A percentile compares a stretch with the other conserved stretches of the same genome.
These are phyloP conservation scores for Bungarus multicinctus DNA, from an alignment of 2,113 vertebrate genomes.

Conservation along the genomic window DNA sequence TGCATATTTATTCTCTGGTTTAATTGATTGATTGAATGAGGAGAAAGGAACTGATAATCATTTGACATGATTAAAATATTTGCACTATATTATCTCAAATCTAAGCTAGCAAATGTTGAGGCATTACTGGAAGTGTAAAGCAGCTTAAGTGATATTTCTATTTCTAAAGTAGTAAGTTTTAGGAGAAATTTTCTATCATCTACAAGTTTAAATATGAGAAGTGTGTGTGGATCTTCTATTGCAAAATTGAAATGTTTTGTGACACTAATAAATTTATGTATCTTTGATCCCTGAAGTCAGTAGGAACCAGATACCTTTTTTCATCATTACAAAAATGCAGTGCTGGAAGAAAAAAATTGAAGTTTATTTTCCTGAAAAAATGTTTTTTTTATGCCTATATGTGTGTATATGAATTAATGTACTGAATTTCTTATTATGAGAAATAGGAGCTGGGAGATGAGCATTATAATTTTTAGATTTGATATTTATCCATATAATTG, in stretches of 20 bases:
- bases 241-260: constrained; percentile 5
- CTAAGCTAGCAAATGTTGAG: background rate
- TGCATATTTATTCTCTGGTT: background rate
- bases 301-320: constrained; percentile 39
- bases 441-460: constrained; percentile 21
- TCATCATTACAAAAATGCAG: constrained; percentile 46
- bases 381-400: background rate
- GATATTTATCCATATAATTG: constrained; percentile 9
- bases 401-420: background rate
- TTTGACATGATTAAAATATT: background rate
- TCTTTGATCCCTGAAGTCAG: constrained; percentile 36
- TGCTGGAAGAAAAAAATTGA: constrained; percentile 37
- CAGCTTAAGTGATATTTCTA: constrained; percentile 15
- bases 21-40: background rate
- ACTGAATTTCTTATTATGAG: constrained; percentile 40
- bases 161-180: background rate
- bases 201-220: constrained; percentile 8
- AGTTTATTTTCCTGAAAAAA: constrained; percentile 34
- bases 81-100: background rate
- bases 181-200: background rate
- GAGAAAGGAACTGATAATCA: background rate
- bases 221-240: constrained; percentile 12
- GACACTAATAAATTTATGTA: constrained; percentile 50
- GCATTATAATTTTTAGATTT: constrained; percentile 33
- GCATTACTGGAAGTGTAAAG: rapidly evolving